Evolutionary conservation across 2,113 vertebrate species (phyloP), one percentile per base, ranked within the genome.

Genomic region (Melanostigma gelatinosum): DNA sequence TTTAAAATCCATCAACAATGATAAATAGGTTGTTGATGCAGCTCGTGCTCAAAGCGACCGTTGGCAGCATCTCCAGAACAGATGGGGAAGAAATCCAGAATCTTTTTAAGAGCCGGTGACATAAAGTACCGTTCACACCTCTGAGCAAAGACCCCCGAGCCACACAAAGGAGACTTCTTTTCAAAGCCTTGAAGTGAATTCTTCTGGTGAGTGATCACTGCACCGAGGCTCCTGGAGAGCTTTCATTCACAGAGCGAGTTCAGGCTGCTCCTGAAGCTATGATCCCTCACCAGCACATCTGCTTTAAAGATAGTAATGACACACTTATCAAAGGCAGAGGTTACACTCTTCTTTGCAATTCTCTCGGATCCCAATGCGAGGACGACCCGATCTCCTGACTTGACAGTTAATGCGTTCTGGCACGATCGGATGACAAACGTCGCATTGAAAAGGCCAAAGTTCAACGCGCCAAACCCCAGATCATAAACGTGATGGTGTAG

Each of bases 201-300:
- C 20, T 57, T 57, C 4, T 34, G 5, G 13, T 8, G 64, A 46
- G 48, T 57, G 8, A 68, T 70, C 11, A 29, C 36, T 34, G 4
- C 34, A 34, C 34, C 34, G 29, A 69, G 6, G 24, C 44, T 2
- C 34, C 11, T 18, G 77, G 46, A 79, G 16, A 9, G 34, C 50
- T 72, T 79, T 48, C 13, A 38, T 66, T 57, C 57, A 27, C 58
- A 71, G 29, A 54, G 52, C 18, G 34, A 38, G 29, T n/a, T 55
- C 18, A n/a, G 8, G 8, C 55, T 22, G 36, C 36, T 7, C 15
- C 38, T 22, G 22, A 24, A 67, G 62, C 4, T 3, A 42, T 22
- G 24, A 44, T 61, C 61, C 76, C 32, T 54, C 50, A 62, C 32
- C 22, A 22, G 36, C 16, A 0, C 44, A 27, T 36, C 6, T 8